phyloP scores from a whole-genome alignment of 1,140 invertebrate species.

The Ephestia elutella region DNA sequence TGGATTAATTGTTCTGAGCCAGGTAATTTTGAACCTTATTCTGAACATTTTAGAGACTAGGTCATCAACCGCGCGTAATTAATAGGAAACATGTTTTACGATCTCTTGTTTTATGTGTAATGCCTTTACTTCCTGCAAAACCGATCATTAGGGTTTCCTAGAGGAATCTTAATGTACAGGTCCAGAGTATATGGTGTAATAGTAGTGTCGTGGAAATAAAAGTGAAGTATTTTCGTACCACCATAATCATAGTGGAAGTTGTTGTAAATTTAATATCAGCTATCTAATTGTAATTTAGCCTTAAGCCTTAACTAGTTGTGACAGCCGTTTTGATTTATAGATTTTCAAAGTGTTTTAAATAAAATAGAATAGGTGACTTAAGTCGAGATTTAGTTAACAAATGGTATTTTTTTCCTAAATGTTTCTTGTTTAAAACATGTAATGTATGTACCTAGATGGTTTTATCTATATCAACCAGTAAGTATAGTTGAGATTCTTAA shows the following conservation, averaged over 20 bases:
- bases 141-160: constrained; percentile 7
- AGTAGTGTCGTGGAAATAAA: constrained; percentile 2
- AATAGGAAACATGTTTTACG: constrained; percentile 7
- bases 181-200: neutral
- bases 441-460: too few species aligned
- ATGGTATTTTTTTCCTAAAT: too few species aligned
- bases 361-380: too few species aligned
- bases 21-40: neutral
- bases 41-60: neutral
- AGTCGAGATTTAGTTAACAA: too few species aligned
- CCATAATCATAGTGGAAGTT: neutral
- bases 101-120: constrained; percentile 5
- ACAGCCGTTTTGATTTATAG: neutral
- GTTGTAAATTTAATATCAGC: neutral
- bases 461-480: too few species aligned
- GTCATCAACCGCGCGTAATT: neutral
- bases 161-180: neutral
- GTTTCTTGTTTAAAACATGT: too few species aligned
- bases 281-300: neutral
- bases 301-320: constrained; percentile 2
- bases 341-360: neutral
- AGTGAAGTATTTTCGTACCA: neutral
- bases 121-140: constrained; percentile 9
- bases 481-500: too few species aligned
- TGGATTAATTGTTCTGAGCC: neutral